Evolutionary conservation across 2,888 invertebrate genomes (phyloP), one percentile per base, ranked within the genome.

Genomic region (Emesis furor): DNA sequence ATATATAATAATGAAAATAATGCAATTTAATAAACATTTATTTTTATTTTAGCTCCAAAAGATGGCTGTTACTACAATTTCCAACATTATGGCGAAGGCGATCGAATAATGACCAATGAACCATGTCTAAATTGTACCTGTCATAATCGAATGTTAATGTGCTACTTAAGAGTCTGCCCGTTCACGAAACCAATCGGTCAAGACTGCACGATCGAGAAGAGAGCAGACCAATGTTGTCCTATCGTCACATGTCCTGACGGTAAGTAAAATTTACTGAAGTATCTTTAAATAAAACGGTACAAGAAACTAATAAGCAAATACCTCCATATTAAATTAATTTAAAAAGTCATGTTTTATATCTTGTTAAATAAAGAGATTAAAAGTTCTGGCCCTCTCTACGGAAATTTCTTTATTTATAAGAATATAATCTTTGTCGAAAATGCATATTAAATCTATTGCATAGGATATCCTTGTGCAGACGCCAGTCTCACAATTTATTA

Each of bases 101-200:
- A 99, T 95, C 98, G 99, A 93, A 99, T 99, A 93, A 97, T 99
- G 96, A 99, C 99, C 90, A 99, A 99, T 97, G 99, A 99, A 95
- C 99, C 99, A 90, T 99, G 99, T 95, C 97, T 99, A 88, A 99
- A 99, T 96, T 99, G 99, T 96, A 99, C 99, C 89, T 99, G 99
- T 95, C 99, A 99, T 97, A 99, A 99, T 93, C 98, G 98, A 93
- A 99, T 99, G 99, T 97, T 99, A 85, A 99, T 99, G 99, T 99
- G 99, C 94, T 99, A 99, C 96, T 97, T 99, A 90, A 97, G 99
- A 92, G 99, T 99, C 37, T 99, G 99, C 93, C 99, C 99, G 62
- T 99, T 99, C 96, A 99, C 99, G 67, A 99, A 99, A 94, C 98
- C 99, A 32, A 99, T 99, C 91, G 99, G 99, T 86, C 98, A 99